Evolutionary conservation across 2,113 vertebrate species (phyloP).

Genomic region (Syngnathoides biaculeatus): DNA sequence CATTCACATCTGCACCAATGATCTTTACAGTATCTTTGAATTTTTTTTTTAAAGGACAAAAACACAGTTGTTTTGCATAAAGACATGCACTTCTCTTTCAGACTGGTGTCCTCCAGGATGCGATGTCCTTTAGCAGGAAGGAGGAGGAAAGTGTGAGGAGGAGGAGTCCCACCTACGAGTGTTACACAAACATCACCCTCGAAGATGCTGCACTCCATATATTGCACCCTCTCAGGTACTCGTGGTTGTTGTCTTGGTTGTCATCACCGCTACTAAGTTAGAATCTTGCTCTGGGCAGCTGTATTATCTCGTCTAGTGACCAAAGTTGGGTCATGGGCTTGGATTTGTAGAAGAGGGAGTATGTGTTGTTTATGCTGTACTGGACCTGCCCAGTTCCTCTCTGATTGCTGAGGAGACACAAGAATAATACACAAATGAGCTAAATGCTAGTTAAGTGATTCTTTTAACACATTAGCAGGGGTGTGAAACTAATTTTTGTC

Average conservation of each 20-base stretch:
- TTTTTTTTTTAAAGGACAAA: conserved; percentile 13
- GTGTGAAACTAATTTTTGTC: too few relatives aligned
- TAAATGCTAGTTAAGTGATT: neutral
- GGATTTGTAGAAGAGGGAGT: conserved; percentile 59
- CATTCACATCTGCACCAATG: conserved; percentile 41
- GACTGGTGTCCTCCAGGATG: conserved; percentile 67
- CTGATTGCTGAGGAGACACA: conserved; percentile 84
- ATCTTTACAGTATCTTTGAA: conserved; percentile 59
- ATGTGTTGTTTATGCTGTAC: conserved; percentile 81
- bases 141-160: conserved; percentile 50
- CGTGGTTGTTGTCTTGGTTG: conserved; percentile 43
- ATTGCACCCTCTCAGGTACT: conserved; percentile 62
- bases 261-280: conserved; percentile 43
- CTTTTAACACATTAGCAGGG: too few relatives aligned
- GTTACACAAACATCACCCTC: conserved; percentile 61
- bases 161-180: conserved; percentile 59
- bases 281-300: conserved; percentile 25
- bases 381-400: conserved; percentile 94
- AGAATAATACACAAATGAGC: neutral
- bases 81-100: conserved; percentile 71
- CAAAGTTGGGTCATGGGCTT: conserved; percentile 68
- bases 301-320: conserved; percentile 52
- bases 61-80: conserved; percentile 75
- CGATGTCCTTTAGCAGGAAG: conserved; percentile 20
- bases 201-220: conserved; percentile 48